Evolutionary conservation across 2,113 vertebrate species (phyloP), one percentile per base, ranked within the genome.

Genomic region (Rhabdomys dilectus): DNA sequence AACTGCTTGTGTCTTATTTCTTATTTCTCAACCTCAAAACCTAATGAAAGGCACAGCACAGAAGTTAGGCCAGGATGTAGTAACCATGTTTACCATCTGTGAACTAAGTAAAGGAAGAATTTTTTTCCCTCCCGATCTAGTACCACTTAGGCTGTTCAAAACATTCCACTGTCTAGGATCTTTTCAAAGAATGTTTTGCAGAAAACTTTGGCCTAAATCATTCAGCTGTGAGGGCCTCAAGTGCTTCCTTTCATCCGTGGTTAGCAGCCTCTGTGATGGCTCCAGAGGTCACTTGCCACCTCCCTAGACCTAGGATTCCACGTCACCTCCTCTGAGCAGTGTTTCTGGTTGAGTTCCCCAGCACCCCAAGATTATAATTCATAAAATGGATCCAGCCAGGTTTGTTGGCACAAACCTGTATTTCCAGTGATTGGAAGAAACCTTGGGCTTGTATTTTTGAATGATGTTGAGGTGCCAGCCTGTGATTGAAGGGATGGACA

Each of bases 161-260:
- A 84, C 26, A 48, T 58, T 64, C 3, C 26, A 66, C 73, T 70
- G 13, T 36, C 66, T 70, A 66, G 2, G 22, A n/a, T 56, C 58
- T 87, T 93, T 48, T 11, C 75, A 91, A 51, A 62, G 73, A 88
- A 93, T 58, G n/a, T 39, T 91, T 88, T 70, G 53, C 9, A 51
- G 21, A 60, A 64, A 77, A 78, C 17, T 48, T 92, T 48, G 77
- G 3, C 45, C 24, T 34, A 72, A 36, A 51, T 22, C n/a, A 21
- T 76, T 56, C 66, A 48, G 29, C 16, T 31, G n/a, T 31, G 70
- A 22, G 51, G 77, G 12, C 26, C 70, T 77, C 60, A 70, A 56
- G 36, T 24, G 8, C 45, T 45, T 60, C 17, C 39, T 68, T 90
- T 29, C 15, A 31, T 60, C 64, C 13, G 2, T 76, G 34, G 48